Evolutionary conservation across 2,113 vertebrate species (phyloP).

Genomic region (Garra rufa): DNA sequence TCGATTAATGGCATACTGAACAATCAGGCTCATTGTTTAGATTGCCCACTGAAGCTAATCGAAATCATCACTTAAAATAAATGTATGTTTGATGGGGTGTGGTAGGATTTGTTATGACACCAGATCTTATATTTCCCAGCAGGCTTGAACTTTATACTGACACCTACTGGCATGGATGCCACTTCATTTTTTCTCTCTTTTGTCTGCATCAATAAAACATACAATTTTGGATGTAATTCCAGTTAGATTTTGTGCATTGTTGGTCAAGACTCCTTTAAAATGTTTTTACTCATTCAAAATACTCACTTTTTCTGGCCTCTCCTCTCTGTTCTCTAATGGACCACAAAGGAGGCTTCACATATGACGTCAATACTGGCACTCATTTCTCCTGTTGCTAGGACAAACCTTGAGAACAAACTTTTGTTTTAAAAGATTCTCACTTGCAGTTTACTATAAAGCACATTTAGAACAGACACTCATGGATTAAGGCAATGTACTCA

Average conservation of each 20-base stretch:
- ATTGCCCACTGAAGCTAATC: neutral
- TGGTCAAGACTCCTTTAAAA: neutral
- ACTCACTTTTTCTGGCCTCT: neutral
- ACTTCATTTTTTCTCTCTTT: neutral
- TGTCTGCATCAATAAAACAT: neutral
- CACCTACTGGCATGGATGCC: neutral
- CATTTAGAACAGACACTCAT: neutral
- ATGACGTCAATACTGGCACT: neutral
- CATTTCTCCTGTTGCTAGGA: neutral
- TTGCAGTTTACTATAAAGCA: neutral
- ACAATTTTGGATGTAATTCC: neutral
- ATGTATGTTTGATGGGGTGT: neutral
- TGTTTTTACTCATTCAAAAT: neutral
- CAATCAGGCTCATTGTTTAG: neutral
- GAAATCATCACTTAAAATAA: neutral
- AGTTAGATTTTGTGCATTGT: neutral
- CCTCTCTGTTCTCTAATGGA: neutral
- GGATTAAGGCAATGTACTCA: neutral
- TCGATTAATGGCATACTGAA: neutral
- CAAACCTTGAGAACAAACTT: neutral
- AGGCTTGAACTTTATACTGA: constrained; percentile 8
- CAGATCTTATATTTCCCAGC: neutral
- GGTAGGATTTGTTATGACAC: neutral
- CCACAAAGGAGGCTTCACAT: constrained; percentile 14
- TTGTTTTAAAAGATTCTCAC: constrained; percentile 4